Evolutionary conservation across 2,113 vertebrate species (phyloP), one percentile per base, ranked within the genome.

Genomic region (Gulo gulo): DNA sequence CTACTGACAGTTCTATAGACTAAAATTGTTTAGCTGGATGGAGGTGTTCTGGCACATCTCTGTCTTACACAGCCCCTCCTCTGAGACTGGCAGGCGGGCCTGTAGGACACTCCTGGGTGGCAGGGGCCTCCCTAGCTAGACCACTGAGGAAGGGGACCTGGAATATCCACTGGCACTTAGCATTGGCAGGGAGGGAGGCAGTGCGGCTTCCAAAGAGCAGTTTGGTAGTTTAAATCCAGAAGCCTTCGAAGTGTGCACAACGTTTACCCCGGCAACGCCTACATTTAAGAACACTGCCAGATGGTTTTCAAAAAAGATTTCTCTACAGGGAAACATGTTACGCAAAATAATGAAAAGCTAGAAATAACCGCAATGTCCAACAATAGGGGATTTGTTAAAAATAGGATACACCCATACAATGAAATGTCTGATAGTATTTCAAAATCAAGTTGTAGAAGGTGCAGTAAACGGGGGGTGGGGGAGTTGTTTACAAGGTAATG

Each of bases 261-360:
- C 10, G 23, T 91, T 94, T 85, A 55, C 76, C 82, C 74, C 47
- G 57, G 82, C 89, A 95, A 42, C 36, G 69, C 69, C 67, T 93
- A 57, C n/a, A 26, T 26, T 69, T 47, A 71, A 74, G n/a, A 79
- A 61, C 9, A 42, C 59, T 47, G 31, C 92, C 95, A 95, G 92
- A 67, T 87, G 97, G 73, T 69, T 95, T 93, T 92, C 36, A 39
- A 97, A 85, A 71, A 84, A 29, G 21, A 90, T 63, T 78, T 47
- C 59, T 78, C 59, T 91, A n/a, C n/a, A 63, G 42, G 45, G 45
- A 92, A 94, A 31, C 59, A 67, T 55, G 29, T 57, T 92, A 67
- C 59, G 86, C 91, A 78, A 82, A 83, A 92, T 88, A 88, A 88
- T 76, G 59, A 79, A 86, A 76, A 93, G 31, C 45, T 69, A 47